Percentiles rank a stretch among this genome's conserved stretches.
These are phyloP conservation scores for Myathropa florea DNA, from an alignment of 2,888 invertebrate genomes.

Conservation along the genomic window DNA sequence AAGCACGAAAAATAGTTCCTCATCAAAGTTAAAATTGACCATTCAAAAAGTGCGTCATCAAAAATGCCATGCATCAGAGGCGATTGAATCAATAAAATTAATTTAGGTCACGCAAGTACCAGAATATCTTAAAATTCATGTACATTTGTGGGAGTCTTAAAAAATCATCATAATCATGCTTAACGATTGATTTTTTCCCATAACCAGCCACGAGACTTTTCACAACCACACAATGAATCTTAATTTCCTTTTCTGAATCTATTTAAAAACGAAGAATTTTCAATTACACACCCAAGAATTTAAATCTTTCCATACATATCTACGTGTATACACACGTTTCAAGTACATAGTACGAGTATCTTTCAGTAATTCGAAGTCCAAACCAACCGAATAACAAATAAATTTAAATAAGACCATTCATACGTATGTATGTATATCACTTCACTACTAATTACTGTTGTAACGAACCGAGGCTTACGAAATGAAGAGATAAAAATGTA, in stretches of 20 bases:
- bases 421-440: slow-evolving; percentile 38
- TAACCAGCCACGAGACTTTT: slow-evolving; percentile 10
- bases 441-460: slow-evolving; percentile 59
- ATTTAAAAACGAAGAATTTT: neutral
- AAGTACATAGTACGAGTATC: neutral
- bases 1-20: too few species aligned
- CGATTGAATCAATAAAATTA: neutral
- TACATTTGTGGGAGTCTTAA: neutral
- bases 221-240: slow-evolving; percentile 29
- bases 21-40: neutral
- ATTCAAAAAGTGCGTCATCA: neutral
- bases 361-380: slow-evolving; percentile 37
- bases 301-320: neutral
- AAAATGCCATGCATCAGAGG: neutral
- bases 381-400: slow-evolving; percentile 19
- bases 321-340: neutral
- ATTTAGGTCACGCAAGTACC: neutral
- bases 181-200: slow-evolving; percentile 5
- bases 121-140: neutral
- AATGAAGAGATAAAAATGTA: slow-evolving; percentile 65
- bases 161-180: neutral
- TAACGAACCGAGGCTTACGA: slow-evolving; percentile 53
- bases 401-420: slow-evolving; percentile 49
- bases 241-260: slow-evolving; percentile 10
- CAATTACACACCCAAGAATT: slow-evolving; percentile 19